Conservation (phyloP, 30 jellyfish, hydroid and myxozoan genomes). For the Cassiopea xamachana region DNA sequence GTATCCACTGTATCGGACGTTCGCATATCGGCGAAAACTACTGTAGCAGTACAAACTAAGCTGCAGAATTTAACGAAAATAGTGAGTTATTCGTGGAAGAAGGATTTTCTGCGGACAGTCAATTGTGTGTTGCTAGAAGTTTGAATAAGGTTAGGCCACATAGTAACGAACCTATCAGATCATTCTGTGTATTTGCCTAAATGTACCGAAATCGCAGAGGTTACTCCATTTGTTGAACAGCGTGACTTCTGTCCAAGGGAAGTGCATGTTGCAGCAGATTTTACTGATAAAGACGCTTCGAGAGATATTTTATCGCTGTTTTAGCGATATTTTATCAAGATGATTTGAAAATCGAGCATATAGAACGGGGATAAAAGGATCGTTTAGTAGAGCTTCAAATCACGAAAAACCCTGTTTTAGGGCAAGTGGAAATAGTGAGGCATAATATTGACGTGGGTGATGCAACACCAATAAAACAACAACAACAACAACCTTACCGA, state of each 20-base stretch:
- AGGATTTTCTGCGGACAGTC: constrained; percentile 22
- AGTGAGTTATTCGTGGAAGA: constrained; percentile 18
- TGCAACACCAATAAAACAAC: constrained; percentile 48
- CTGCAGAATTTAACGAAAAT: neutral
- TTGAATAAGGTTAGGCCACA: constrained; percentile 27
- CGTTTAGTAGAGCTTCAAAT: constrained; percentile 6
- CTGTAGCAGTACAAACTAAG: constrained; percentile 25
- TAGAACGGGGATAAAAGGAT: neutral
- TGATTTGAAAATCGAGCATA: constrained; percentile 18
- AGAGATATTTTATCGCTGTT: neutral
- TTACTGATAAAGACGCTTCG: constrained; percentile 1
- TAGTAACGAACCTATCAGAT: constrained; percentile 30
- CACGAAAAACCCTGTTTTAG: neutral
- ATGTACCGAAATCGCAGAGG: constrained; percentile 22
- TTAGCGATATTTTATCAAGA: too few species aligned
- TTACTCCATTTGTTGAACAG: constrained; percentile 7
- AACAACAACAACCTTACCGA: constrained; percentile 54
- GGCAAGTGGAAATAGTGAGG: constrained; percentile 25
- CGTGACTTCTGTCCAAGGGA: neutral
- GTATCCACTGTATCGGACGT: constrained; percentile 24
- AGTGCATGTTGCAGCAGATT: neutral
- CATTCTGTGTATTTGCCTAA: constrained; percentile 18
- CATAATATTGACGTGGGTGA: constrained; percentile 53
- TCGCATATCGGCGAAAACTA: neutral
- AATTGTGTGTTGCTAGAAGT: constrained; percentile 8